A percentile compares a stretch with the other conserved stretches of the same genome.
Conservation (phyloP, 2,113 vertebrate species). For the Rhinoptilus africanus region DNA sequence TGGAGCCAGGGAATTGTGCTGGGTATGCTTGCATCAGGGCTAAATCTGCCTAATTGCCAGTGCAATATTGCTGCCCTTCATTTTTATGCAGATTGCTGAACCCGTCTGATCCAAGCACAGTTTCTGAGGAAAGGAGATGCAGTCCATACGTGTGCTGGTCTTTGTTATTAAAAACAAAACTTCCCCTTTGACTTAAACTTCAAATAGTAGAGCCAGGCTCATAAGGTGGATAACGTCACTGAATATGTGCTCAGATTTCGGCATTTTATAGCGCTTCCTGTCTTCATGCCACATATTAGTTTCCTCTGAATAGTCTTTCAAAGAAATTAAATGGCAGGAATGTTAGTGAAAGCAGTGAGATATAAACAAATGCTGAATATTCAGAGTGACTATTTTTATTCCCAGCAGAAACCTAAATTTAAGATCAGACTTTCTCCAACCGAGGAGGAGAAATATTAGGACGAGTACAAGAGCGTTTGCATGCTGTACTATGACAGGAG, state of each 20-base stretch:
- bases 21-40: not conserved
- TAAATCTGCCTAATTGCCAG: not conserved
- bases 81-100: conserved; percentile 7
- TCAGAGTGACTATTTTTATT: conserved; percentile 46
- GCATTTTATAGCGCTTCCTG: conserved; percentile 14
- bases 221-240: not conserved
- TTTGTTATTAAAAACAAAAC: conserved; percentile 8
- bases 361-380: conserved; percentile 61
- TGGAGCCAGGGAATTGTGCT: not conserved
- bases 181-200: conserved; percentile 41
- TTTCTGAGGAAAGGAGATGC: not conserved
- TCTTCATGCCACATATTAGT: not conserved
- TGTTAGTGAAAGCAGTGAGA: conserved; percentile 26
- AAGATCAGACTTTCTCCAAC: conserved; percentile 2
- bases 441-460: not conserved
- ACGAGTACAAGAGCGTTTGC: not conserved
- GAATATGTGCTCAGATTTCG: not conserved
- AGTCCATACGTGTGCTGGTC: not conserved
- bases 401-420: conserved; percentile 35
- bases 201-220: not conserved
- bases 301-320: conserved; percentile 42
- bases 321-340: conserved; percentile 47
- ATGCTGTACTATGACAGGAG: not conserved
- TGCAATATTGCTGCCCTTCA: not conserved
- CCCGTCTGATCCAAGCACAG: not conserved